phyloP scores from a whole-genome alignment of 2,113 vertebrate genomes.

The Scomber colias region DNA sequence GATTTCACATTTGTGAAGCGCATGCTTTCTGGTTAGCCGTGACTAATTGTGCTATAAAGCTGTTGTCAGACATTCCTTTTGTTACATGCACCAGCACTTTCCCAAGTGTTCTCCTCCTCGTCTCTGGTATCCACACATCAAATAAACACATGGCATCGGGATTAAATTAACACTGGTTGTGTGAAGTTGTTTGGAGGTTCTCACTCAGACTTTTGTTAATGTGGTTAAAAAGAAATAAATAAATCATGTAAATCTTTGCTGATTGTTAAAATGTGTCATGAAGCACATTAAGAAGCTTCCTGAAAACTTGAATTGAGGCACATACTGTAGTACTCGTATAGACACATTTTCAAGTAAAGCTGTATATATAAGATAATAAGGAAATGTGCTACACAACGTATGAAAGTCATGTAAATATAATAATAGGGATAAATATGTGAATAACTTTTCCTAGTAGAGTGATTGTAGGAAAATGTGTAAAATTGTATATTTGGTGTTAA shows the following conservation, averaged over 20 bases:
- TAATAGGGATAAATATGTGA: not conserved
- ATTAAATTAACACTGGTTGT: conserved; percentile 13
- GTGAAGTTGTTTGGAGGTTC: not conserved
- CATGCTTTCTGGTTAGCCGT: conserved; percentile 60
- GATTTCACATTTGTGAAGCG: conserved; percentile 21
- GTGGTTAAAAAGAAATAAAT: no score
- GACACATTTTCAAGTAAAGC: not conserved
- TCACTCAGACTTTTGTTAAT: not conserved
- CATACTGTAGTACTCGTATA: not conserved
- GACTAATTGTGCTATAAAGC: conserved; percentile 70
- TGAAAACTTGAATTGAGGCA: not conserved
- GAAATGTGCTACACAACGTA: not conserved
- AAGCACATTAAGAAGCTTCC: not conserved
- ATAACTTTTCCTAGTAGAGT: not conserved
- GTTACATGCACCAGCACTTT: conserved; percentile 31
- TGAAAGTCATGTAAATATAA: not conserved
- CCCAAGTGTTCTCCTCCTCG: not conserved
- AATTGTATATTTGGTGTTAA: not conserved
- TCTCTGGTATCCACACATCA: not conserved
- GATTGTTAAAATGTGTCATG: not conserved
- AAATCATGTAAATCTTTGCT: not conserved
- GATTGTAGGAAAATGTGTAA: not conserved
- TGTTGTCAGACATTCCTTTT: conserved; percentile 66
- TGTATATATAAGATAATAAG: not conserved
- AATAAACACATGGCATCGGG: not conserved